These are phyloP conservation scores for Dipus sagitta DNA, from an alignment of 2,797 vertebrate genomes.

Conservation along the genomic window DNA sequence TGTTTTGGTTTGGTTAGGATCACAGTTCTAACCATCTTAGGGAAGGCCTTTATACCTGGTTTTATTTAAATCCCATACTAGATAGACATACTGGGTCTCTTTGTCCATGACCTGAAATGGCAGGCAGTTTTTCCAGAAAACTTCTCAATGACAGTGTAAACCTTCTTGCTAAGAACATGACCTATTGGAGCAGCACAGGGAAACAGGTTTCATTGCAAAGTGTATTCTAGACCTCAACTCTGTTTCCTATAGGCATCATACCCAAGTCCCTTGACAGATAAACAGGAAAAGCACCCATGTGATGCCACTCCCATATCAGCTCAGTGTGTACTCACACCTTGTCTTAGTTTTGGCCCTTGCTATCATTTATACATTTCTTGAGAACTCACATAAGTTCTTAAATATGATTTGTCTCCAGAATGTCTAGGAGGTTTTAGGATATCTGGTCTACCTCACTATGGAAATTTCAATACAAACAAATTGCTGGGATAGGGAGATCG, in stretches of 20 bases:
- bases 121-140: neutral
- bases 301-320: no score
- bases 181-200: neutral
- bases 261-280: neutral
- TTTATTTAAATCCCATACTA: neutral
- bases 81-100: neutral
- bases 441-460: neutral
- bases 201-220: neutral
- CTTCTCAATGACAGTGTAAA: neutral
- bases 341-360: neutral
- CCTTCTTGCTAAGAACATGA: no score
- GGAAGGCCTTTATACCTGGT: neutral
- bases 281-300: neutral
- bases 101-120: neutral
- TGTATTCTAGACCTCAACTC: neutral
- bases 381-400: neutral
- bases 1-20: neutral
- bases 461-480: neutral
- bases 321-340: neutral
- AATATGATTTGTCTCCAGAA: neutral
- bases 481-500: no score
- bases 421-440: neutral
- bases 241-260: neutral
- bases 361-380: neutral
- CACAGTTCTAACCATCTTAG: no score